Conservation (phyloP, 1,140 invertebrate species). For the Orussus abietinus region DNA sequence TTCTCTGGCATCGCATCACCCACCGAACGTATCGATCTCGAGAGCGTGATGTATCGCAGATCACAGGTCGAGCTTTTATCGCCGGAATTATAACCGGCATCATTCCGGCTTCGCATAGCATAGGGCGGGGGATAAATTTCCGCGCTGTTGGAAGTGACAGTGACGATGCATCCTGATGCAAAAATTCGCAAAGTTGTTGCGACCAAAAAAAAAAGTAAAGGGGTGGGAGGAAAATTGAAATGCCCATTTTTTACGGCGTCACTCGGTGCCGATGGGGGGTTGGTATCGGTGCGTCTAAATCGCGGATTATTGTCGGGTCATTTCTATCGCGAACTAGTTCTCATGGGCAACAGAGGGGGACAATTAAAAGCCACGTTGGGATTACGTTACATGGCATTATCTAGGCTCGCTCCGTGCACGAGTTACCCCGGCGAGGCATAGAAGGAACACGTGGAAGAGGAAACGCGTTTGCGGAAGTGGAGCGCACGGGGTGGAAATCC, state of each 20-base stretch:
- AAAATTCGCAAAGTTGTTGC: background rate
- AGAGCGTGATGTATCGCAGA: too few species aligned
- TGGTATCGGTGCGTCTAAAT: too few species aligned
- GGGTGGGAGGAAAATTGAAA: background rate
- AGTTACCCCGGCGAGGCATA: slow-evolving; percentile 5
- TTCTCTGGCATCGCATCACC: too few species aligned
- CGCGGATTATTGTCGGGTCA: slow-evolving; percentile 9
- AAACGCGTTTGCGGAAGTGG: slow-evolving; percentile 10
- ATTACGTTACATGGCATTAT: slow-evolving; percentile 13
- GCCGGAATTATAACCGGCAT: too few species aligned
- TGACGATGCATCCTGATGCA: background rate
- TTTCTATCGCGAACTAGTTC: slow-evolving; percentile 13
- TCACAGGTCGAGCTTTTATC: too few species aligned
- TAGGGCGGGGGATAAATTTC: too few species aligned
- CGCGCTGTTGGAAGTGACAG: background rate
- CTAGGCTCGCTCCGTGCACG: background rate
- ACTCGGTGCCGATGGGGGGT: too few species aligned
- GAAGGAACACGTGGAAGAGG: background rate
- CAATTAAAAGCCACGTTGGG: slow-evolving; percentile 20
- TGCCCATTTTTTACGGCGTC: too few species aligned
- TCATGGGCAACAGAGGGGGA: too few species aligned
- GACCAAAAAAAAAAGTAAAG: background rate
- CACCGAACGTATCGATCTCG: too few species aligned
- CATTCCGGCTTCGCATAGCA: too few species aligned
- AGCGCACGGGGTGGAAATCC: too few species aligned